phyloP scores from a whole-genome alignment of 2,113 vertebrate genomes.

The Oncorhynchus gorbuscha region DNA sequence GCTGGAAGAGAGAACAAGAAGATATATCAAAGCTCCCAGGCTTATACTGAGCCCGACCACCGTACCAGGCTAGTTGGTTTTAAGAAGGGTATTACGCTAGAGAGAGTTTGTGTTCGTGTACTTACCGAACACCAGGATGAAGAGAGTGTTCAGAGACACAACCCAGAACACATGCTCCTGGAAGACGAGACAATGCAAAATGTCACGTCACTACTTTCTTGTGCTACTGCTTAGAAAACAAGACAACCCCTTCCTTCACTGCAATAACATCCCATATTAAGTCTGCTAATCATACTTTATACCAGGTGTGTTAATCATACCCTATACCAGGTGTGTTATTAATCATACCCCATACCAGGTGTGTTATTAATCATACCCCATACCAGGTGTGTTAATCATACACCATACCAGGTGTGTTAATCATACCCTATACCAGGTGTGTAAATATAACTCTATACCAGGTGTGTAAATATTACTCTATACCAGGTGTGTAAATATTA shows the following conservation, averaged over 20 bases:
- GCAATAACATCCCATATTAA: neutral
- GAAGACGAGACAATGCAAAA: slow-evolving; percentile 23
- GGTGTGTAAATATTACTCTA: no score
- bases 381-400: no score
- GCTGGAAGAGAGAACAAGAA: slow-evolving; percentile 66
- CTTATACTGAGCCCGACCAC: no score
- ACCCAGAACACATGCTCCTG: slow-evolving; percentile 99
- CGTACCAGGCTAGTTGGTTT: neutral
- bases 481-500: no score
- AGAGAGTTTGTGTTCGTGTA: neutral
- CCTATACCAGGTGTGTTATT: no score
- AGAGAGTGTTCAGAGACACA: slow-evolving; percentile 95
- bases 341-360: no score
- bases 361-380: no score
- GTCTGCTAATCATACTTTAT: no score
- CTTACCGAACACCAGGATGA: slow-evolving; percentile 98
- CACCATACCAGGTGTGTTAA: no score
- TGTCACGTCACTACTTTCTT: neutral
- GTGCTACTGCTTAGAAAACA: neutral
- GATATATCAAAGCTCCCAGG: neutral
- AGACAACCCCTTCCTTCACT: neutral
- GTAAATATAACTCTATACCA: no score
- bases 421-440: no score
- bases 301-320: no score
- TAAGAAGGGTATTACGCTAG: neutral